Evolutionary conservation across 2,797 vertebrate genomes (phyloP).

Genomic region (Coendou prehensilis): DNA sequence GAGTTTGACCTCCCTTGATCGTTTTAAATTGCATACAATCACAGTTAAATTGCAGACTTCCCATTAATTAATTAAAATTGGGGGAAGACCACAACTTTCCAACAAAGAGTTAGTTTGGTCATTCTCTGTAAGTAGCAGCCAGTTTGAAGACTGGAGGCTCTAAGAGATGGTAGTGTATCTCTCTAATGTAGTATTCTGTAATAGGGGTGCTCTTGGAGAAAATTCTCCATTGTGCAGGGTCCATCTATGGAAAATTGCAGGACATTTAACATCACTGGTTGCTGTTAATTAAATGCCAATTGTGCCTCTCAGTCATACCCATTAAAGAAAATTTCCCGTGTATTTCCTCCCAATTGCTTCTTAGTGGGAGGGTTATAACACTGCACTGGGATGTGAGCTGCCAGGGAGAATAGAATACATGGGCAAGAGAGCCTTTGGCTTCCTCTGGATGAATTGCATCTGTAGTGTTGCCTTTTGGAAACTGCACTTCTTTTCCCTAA

Average conservation of each 20-base stretch:
- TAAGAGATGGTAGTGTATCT: background rate
- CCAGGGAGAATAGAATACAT: background rate
- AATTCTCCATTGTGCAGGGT: background rate
- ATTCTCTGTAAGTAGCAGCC: background rate
- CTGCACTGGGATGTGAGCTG: background rate
- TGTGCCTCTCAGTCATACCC: background rate
- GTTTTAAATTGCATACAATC: background rate
- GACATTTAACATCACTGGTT: background rate
- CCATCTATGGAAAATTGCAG: background rate
- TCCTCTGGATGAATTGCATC: background rate
- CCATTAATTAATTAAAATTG: constrained; percentile 16
- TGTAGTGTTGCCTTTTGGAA: constrained; percentile 40
- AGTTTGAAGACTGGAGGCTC: background rate
- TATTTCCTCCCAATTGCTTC: constrained; percentile 3
- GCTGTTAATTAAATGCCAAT: background rate
- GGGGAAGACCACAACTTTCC: background rate
- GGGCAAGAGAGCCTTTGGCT: background rate
- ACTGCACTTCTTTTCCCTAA: constrained; percentile 17
- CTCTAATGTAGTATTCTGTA: background rate
- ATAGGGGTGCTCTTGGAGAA: background rate
- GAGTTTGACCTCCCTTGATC: background rate
- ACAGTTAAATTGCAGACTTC: background rate
- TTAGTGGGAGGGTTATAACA: background rate
- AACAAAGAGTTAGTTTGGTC: background rate
- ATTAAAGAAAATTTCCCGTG: background rate